Percentiles rank a stretch among this genome's conserved stretches.
Conservation (phyloP, 2,888 invertebrate genomes). For the Limnephilus rhombicus region DNA sequence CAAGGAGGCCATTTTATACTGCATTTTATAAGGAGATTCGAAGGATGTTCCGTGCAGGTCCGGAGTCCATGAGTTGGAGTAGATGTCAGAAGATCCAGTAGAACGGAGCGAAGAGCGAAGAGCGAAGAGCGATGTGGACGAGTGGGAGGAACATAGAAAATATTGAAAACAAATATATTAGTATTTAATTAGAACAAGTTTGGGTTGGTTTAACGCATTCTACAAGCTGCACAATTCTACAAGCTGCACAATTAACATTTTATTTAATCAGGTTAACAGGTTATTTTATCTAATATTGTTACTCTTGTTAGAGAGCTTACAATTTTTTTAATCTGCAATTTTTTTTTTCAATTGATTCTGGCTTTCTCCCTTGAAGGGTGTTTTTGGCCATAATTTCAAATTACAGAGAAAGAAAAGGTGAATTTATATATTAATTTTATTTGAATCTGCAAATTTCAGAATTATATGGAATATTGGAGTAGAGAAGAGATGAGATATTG, state of each 20-base stretch:
- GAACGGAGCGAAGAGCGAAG: neutral
- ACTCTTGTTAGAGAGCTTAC: neutral
- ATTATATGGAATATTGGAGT: too few species aligned
- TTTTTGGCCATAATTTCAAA: too few species aligned
- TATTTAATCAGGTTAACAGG: too few species aligned
- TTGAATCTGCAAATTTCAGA: too few species aligned
- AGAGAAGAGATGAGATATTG: too few species aligned
- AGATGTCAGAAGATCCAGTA: neutral
- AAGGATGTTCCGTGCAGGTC: neutral
- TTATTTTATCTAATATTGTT: neutral
- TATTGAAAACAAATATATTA: slow-evolving; percentile 40
- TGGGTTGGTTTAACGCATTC: neutral
- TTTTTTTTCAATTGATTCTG: too few species aligned
- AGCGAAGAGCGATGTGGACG: slow-evolving; percentile 17
- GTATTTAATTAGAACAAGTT: neutral
- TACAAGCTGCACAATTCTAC: neutral
- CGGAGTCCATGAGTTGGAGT: neutral
- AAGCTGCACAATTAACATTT: neutral
- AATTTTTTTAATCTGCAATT: neutral
- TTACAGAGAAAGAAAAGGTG: too few species aligned
- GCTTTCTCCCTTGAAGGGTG: too few species aligned
- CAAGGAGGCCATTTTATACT: slow-evolving; percentile 52
- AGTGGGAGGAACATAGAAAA: slow-evolving; percentile 39
- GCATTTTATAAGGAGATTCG: slow-evolving; percentile 8
- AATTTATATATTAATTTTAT: too few species aligned